Evolutionary conservation across 2,113 vertebrate genomes (phyloP), one percentile per base, ranked within the genome.

Genomic region (Todiramphus saurophagus): DNA sequence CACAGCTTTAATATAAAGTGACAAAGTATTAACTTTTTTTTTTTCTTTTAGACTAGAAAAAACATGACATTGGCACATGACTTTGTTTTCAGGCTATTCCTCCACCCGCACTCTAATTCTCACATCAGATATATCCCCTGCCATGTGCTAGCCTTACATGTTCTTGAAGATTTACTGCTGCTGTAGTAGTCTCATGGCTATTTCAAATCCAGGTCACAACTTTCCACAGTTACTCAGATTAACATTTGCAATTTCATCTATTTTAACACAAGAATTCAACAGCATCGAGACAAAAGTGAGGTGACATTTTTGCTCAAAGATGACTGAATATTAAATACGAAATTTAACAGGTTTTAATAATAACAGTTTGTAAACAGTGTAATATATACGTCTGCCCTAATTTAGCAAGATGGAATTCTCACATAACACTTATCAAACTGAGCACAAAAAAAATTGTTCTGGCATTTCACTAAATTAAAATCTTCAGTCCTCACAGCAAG

Each of bases 381-480:
- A 96, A 97, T 93, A 94, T 91, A 95, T 92, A 95, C 27, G 84
- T 91, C 97, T 96, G 84, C 87, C 84, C 94, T 97, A 95, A 98
- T 98, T 97, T 96, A 88, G 87, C 82, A 94, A 94, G 73, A 97
- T 50, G 27, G 50, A 44, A 82, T 96, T 95, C 93, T 95, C 96
- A 95, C 76, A 86, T 90, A 97, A 96, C 78, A 90, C 70, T 97
- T 70, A 70, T 97, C 96, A 98, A 96, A 96, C 72, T 41, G 94
- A 96, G 96, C 73, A 96, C 81, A 51, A 97, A 96, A 97, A 96
- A 94, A 95, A 96, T 85, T 90, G 58, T 96, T 91, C 94, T 96
- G 95, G 84, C 94, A 95, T 98, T 97, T 98, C 88, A 97, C 86
- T 97, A 97, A 98, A 98, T 97, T 97, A 97, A 97, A 97, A 97